These are phyloP conservation scores for Aphelenchoides fujianensis DNA, from an alignment of 1,140 invertebrate genomes.

Conservation along the genomic window DNA sequence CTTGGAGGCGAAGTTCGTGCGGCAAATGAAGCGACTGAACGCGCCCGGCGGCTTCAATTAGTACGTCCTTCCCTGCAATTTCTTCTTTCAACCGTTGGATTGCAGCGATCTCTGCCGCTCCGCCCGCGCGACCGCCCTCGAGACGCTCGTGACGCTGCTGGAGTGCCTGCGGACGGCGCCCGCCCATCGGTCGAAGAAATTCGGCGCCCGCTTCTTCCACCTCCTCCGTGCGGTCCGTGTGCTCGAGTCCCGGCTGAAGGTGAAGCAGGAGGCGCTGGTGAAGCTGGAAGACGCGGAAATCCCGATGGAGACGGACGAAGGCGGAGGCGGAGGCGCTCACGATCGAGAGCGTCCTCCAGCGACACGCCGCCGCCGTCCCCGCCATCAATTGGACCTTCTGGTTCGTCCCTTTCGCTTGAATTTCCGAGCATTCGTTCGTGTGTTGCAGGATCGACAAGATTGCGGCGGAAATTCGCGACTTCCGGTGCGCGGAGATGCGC, in stretches of 20 bases:
- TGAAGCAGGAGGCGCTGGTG: conserved; percentile 28
- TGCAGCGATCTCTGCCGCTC: background rate
- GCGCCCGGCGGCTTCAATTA: background rate
- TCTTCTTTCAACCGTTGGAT: background rate
- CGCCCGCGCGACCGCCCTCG: background rate
- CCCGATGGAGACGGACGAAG: conserved; percentile 12
- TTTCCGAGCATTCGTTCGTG: no score
- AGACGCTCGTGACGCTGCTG: conserved; percentile 8
- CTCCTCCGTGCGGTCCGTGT: conserved; percentile 23
- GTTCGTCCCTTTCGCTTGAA: conserved; percentile 18
- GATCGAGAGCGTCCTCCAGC: conserved; percentile 33
- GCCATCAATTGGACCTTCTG: conserved; percentile 45
- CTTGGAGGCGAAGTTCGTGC: conserved; percentile 10
- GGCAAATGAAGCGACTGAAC: conserved; percentile 2
- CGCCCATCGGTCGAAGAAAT: background rate
- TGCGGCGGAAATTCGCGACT: conserved; percentile 32
- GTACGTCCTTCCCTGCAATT: conserved; percentile 2
- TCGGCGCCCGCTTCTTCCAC: conserved; percentile 22
- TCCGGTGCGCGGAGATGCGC: conserved; percentile 23
- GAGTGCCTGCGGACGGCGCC: conserved; percentile 9
- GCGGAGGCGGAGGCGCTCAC: background rate
- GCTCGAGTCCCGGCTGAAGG: conserved; percentile 36
- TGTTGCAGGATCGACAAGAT: conserved; percentile 47
- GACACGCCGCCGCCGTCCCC: conserved; percentile 23
- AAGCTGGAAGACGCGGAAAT: conserved; percentile 25